Base-by-base conservation (phyloP, 2,113 vertebrate genomes). In the Charadrius vociferus region DNA sequence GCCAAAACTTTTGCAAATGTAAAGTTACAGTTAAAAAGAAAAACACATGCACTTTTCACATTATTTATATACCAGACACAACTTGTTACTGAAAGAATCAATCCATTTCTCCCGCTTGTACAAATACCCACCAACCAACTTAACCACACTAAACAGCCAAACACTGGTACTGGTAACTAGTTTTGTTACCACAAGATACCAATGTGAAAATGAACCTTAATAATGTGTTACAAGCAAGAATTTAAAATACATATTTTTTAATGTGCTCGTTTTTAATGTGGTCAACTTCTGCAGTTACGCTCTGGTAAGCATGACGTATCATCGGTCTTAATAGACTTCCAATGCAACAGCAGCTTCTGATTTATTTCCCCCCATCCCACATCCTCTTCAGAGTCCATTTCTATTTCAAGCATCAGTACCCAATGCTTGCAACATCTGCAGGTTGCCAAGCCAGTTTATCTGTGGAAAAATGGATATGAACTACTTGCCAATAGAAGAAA, bases 391-490 rank as follows among this genome's bases (percentile, higher is more conserved):
- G 86, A 95, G 81, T 59, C 89, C 91, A 66, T 77, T 96, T 88
- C 94, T 88, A 95, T 97, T 97, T 96, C 96, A 97, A 95, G 96
- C 96, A 95, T 80, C 97, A 95, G 62, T 93, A 95, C 84, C 70
- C 89, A 91, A 65, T 8, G 53, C 84, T 61, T 94, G 87, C 66
- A 96, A 71, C 95, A 97, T 96, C 96, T 97, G 95, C 81, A 95
- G 70, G 77, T 93, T 97, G 96, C 93, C 96, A 97, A 84, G 84
- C 49, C 58, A 70, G 36, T 91, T 95, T 62, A 93, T 61, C 41
- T 58, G 34, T 30, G 45, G 73, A 91, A 95, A 97, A 97, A 96
- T 65, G 84, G 91, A 72, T 88, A 53, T 1, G 17, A 95, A 52
- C 36, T 72, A 66, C 71, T 87, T 70, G 81, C 88, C 77, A 96